Percentiles rank a stretch among this genome's conserved stretches.
Conservation (phyloP, 2,113 vertebrate genomes). For the Acanthochromis polyacanthus region DNA sequence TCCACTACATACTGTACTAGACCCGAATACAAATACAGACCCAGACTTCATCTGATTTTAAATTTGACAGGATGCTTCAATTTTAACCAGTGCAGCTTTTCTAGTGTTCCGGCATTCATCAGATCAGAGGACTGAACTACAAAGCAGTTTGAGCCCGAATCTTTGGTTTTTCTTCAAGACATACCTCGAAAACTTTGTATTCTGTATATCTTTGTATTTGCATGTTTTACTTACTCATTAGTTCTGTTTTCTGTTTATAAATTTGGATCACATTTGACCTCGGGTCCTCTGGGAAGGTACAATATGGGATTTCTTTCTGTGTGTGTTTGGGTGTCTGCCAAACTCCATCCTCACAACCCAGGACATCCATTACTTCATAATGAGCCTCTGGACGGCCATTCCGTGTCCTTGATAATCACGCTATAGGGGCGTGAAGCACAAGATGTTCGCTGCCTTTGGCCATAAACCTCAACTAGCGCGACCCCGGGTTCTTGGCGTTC, state of each 20-base stretch:
- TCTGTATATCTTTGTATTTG: no score
- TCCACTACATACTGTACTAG: no score
- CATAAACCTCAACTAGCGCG: constrained; percentile 36
- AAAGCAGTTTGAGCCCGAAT: no score
- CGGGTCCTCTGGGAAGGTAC: constrained; percentile 1
- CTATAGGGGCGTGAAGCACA: constrained; percentile 17
- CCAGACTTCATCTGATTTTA: no score
- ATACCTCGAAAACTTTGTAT: no score
- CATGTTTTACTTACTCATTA: neutral
- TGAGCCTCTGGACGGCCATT: neutral
- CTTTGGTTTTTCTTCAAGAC: no score
- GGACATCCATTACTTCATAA: constrained; percentile 15
- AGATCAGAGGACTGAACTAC: no score
- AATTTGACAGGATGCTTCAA: no score
- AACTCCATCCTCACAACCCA: constrained; percentile 17
- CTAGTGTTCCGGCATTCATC: no score
- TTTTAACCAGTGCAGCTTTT: no score
- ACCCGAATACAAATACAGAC: no score
- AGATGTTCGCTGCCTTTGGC: neutral
- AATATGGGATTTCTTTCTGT: neutral
- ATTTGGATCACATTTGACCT: constrained; percentile 7
- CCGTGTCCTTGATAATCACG: constrained; percentile 22
- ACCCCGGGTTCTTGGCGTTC: constrained; percentile 52
- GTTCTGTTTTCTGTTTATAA: neutral
- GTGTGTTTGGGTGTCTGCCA: constrained; percentile 35